Percentiles rank a stretch among this genome's conserved stretches.
phyloP scores from a whole-genome alignment of 2,797 vertebrate genomes.

The Rhincodon typus region DNA sequence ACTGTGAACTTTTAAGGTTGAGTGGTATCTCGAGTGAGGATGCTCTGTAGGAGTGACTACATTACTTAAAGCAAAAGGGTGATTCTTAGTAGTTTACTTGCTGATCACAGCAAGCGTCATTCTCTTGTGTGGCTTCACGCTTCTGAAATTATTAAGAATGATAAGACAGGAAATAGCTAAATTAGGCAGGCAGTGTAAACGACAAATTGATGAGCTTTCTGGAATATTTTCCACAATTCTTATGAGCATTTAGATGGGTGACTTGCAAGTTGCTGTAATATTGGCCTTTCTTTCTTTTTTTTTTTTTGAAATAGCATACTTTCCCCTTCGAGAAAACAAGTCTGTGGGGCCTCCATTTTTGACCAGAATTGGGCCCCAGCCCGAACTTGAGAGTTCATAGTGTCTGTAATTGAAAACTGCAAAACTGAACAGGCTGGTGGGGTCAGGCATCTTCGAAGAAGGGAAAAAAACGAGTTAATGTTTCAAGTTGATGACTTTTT shows the following conservation, averaged over 20 bases:
- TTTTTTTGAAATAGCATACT: too few species aligned
- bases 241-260: too few species aligned
- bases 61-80: not conserved
- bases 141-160: not conserved
- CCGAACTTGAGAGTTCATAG: not conserved
- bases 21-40: not conserved
- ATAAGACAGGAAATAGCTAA: conserved; percentile 4
- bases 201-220: not conserved
- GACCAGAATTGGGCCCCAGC: not conserved
- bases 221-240: not conserved
- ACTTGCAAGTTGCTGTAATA: not conserved
- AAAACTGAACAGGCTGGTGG: not conserved
- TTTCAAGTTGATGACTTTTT: not conserved
- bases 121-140: not conserved
- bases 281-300: not conserved
- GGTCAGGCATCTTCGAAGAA: not conserved
- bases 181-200: not conserved
- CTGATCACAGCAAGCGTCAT: not conserved
- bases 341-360: not conserved
- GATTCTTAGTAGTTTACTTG: not conserved
- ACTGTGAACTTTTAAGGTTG: not conserved
- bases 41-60: too few species aligned
- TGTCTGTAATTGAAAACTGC: not conserved
- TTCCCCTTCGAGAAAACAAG: not conserved
- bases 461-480: not conserved